These are phyloP conservation scores for Brachyhypopomus occidentalis DNA, from an alignment of 2,113 vertebrate genomes.

Conservation along the genomic window DNA sequence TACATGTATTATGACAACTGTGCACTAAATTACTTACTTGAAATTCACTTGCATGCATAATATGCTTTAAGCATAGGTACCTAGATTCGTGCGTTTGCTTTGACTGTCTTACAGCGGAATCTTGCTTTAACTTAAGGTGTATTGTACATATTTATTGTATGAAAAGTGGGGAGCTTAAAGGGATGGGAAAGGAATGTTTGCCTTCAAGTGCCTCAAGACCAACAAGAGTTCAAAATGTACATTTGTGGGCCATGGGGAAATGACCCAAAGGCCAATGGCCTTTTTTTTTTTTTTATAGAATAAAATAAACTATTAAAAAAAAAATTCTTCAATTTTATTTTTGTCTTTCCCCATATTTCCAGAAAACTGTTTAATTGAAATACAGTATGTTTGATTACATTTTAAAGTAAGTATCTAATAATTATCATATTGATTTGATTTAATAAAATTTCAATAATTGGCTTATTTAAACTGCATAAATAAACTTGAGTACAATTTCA, in stretches of 20 bases:
- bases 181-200: conserved; percentile 56
- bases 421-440: conserved; percentile 17
- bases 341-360: conserved; percentile 56
- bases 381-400: conserved; percentile 38
- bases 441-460: conserved; percentile 13
- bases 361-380: conserved; percentile 48
- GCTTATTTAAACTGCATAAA: conserved; percentile 26
- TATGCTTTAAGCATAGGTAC: conserved; percentile 36
- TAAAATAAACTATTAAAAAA: conserved; percentile 61
- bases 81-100: conserved; percentile 47
- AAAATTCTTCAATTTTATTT: conserved; percentile 58
- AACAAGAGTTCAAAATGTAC: conserved; percentile 52
- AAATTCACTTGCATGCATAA: conserved; percentile 43
- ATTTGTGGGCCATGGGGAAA: conserved; percentile 55
- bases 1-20: conserved; percentile 47
- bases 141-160: conserved; percentile 60
- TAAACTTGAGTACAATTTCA: conserved; percentile 12
- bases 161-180: conserved; percentile 51
- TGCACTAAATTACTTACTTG: conserved; percentile 59
- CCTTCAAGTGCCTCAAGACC: conserved; percentile 61
- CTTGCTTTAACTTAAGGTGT: conserved; percentile 54
- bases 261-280: conserved; percentile 44
- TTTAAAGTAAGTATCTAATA: conserved; percentile 52
- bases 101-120: conserved; percentile 44
- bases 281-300: conserved; percentile 53